These are phyloP conservation scores for Chauna torquata DNA, from an alignment of 2,113 vertebrate species.

Conservation along the genomic window DNA sequence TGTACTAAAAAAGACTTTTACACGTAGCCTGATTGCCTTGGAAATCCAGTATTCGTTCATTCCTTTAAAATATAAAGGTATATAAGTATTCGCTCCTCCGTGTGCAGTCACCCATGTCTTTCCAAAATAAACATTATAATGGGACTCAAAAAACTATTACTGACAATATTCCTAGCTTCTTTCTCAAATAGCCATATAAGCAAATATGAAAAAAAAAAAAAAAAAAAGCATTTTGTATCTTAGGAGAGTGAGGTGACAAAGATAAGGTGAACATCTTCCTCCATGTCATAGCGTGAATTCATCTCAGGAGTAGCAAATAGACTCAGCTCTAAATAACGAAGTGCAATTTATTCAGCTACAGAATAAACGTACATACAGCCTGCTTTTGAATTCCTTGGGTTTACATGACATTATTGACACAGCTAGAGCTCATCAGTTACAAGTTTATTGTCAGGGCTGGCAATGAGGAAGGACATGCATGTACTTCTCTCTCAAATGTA, in stretches of 20 bases:
- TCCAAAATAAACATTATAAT: neutral
- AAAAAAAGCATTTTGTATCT: neutral
- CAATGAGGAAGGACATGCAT: neutral
- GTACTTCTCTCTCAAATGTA: neutral
- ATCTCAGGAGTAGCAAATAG: neutral
- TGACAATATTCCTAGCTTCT: neutral
- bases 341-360: neutral
- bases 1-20: neutral
- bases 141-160: neutral
- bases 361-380: neutral
- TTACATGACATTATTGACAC: neutral
- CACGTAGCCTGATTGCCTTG: neutral
- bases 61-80: neutral
- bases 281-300: neutral
- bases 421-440: neutral
- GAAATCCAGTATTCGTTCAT: neutral
- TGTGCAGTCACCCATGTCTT: neutral
- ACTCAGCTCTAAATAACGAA: neutral
- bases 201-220: neutral
- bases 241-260: neutral
- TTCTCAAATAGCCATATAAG: neutral
- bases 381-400: neutral
- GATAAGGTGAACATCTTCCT: neutral
- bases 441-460: fast-evolving
- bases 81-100: neutral